Conservation (phyloP, 2,888 invertebrate genomes). For the Agrochola macilenta region DNA sequence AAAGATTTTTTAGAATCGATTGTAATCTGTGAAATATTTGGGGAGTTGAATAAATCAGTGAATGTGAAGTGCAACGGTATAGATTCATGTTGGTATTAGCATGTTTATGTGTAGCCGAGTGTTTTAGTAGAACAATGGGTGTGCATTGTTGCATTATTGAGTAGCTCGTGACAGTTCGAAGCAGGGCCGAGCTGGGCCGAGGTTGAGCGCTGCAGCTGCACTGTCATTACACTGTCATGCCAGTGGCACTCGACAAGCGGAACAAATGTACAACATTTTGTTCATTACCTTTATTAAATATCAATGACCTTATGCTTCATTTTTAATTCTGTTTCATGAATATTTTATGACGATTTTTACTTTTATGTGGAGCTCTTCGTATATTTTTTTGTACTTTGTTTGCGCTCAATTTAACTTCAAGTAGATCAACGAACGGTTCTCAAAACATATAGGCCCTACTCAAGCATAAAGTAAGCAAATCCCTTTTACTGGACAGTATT, state of each 20-base stretch:
- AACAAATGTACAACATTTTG: slow-evolving; percentile 83
- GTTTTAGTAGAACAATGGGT: slow-evolving; percentile 76
- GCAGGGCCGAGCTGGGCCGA: slow-evolving; percentile 63
- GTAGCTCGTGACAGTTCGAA: slow-evolving; percentile 74
- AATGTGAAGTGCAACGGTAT: slow-evolving; percentile 37
- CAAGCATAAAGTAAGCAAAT: slow-evolving; percentile 78
- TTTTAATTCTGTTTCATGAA: slow-evolving; percentile 47
- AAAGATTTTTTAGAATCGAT: slow-evolving; percentile 80
- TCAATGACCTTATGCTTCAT: slow-evolving; percentile 47
- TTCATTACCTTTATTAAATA: slow-evolving; percentile 74
- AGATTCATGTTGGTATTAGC: slow-evolving; percentile 48
- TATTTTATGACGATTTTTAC: slow-evolving; percentile 21
- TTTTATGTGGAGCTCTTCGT: not conserved
- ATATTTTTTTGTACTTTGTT: not conserved
- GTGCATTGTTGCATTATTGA: slow-evolving; percentile 87
- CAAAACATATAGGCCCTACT: slow-evolving; percentile 70
- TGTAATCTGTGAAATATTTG: slow-evolving; percentile 66
- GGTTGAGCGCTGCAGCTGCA: slow-evolving; percentile 82
- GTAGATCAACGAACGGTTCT: slow-evolving; percentile 62
- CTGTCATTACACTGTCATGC: slow-evolving; percentile 78
- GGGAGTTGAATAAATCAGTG: slow-evolving; percentile 49
- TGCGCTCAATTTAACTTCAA: slow-evolving; percentile 29
- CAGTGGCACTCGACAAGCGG: slow-evolving; percentile 78
- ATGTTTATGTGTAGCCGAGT: slow-evolving; percentile 62
- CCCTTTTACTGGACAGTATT: slow-evolving; percentile 81